Conservation (phyloP, 2,797 vertebrate species). For the Adrianichthys oophorus region DNA sequence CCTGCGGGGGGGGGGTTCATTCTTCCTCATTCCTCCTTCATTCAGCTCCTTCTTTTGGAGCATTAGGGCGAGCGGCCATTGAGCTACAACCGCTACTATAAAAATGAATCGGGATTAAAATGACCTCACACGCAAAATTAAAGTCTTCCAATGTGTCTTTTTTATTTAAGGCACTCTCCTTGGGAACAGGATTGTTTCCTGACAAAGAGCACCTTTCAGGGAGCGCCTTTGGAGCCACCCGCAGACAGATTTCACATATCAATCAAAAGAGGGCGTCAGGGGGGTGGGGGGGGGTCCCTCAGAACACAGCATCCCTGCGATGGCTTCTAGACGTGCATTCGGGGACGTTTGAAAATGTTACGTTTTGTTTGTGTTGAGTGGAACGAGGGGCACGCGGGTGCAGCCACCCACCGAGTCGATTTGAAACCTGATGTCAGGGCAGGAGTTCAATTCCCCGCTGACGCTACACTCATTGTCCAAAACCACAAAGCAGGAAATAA, state of each 20-base stretch:
- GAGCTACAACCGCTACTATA: slow-evolving; percentile 80
- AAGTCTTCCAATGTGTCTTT: slow-evolving; percentile 79
- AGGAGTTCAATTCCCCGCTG: slow-evolving; percentile 39
- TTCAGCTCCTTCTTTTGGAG: slow-evolving; percentile 69
- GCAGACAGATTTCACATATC: slow-evolving; percentile 87
- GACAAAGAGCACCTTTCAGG: slow-evolving; percentile 87
- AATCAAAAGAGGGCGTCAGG: slow-evolving; percentile 75
- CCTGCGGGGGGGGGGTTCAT: slow-evolving; percentile 78
- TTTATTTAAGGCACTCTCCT: slow-evolving; percentile 83
- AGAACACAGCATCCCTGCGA: slow-evolving; percentile 6
- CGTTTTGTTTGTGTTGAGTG: slow-evolving; percentile 10
- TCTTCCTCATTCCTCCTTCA: slow-evolving; percentile 65
- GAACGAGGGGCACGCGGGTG: slow-evolving; percentile 44
- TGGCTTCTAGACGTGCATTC: not conserved
- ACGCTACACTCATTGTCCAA: too few species aligned
- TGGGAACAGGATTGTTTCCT: slow-evolving; percentile 85
- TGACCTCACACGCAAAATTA: slow-evolving; percentile 87
- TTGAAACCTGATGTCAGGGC: slow-evolving; percentile 73
- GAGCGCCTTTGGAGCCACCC: slow-evolving; percentile 78
- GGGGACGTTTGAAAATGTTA: slow-evolving; percentile 22
- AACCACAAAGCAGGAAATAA: too few species aligned
- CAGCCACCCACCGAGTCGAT: slow-evolving; percentile 67
- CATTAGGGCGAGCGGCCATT: slow-evolving; percentile 80
- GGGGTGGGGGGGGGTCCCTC: slow-evolving; percentile 54
- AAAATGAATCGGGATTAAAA: slow-evolving; percentile 89